Evolutionary conservation across 1,140 invertebrate species (phyloP).

Genomic region (Plectrocnemia conspersa): DNA sequence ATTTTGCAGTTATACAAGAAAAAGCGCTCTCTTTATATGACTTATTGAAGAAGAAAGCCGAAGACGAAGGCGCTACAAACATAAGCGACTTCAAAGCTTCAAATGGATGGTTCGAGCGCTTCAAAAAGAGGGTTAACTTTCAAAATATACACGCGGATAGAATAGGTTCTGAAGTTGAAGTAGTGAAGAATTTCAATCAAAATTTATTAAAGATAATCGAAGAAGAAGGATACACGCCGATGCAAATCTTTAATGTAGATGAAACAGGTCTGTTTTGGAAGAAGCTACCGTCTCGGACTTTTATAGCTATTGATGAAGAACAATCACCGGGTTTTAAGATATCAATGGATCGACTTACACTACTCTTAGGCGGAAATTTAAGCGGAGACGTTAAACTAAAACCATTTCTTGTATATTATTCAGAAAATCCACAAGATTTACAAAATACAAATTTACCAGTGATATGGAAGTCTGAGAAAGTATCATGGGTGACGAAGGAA

Average conservation of each 20-base stretch:
- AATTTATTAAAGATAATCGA: conserved; percentile 41
- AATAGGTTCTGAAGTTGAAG: not conserved
- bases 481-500: conserved; percentile 42
- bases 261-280: conserved; percentile 45
- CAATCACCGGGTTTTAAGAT: conserved; percentile 40
- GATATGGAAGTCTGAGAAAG: conserved; percentile 42
- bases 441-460: conserved; percentile 41
- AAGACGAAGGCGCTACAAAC: no score
- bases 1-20: no score
- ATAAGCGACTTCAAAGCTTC: conserved; percentile 24
- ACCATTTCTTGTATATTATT: conserved; percentile 45
- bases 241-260: conserved; percentile 46
- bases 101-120: conserved; percentile 21
- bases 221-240: conserved; percentile 39
- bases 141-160: not conserved
- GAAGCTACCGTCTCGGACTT: conserved; percentile 38
- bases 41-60: no score
- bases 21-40: no score
- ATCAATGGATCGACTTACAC: conserved; percentile 41
- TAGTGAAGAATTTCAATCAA: conserved; percentile 22
- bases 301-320: conserved; percentile 38
- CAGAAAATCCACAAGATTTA: conserved; percentile 41
- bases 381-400: conserved; percentile 45
- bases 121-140: conserved; percentile 19
- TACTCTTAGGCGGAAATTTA: conserved; percentile 44